Percentiles rank a stretch among this genome's conserved stretches.
Evolutionary conservation across 1,140 invertebrate species (phyloP).

Genomic region (Drosophila ironensis): DNA sequence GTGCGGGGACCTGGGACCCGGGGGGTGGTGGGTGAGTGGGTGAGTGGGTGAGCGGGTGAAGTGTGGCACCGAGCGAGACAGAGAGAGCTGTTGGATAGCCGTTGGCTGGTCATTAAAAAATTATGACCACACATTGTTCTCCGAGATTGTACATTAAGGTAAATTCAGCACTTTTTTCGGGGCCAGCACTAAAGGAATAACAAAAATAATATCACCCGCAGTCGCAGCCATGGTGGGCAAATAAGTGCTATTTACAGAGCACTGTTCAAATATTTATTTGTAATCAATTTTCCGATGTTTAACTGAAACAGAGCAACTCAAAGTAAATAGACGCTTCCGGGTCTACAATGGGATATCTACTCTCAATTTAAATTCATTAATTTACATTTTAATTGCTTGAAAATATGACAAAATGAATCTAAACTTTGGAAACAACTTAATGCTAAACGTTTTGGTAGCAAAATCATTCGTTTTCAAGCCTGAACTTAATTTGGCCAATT

Average conservation of each 20-base stretch:
- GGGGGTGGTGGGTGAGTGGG: not conserved
- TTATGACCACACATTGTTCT: constrained; percentile 68
- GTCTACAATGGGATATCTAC: too few species aligned
- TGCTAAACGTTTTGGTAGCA: too few species aligned
- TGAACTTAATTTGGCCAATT: too few species aligned
- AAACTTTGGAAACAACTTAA: too few species aligned
- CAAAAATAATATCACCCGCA: constrained; percentile 26
- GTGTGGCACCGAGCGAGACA: not conserved
- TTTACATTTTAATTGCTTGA: too few species aligned
- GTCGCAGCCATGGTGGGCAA: not conserved
- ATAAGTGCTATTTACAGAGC: constrained; percentile 3
- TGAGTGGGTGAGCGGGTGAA: not conserved
- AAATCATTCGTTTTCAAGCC: too few species aligned
- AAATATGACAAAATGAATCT: too few species aligned
- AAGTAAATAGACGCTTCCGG: too few species aligned
- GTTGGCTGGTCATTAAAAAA: constrained; percentile 70
- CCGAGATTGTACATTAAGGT: constrained; percentile 38
- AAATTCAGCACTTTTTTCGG: constrained; percentile 33
- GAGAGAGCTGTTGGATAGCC: constrained; percentile 10
- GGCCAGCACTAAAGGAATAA: constrained; percentile 21
- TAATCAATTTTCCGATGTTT: constrained; percentile 15
- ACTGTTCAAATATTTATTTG: constrained; percentile 22
- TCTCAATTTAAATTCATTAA: too few species aligned
- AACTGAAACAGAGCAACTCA: not conserved
- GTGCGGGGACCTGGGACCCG: not conserved